These are phyloP conservation scores for Etheostoma nigrum DNA, from an alignment of 2,797 vertebrate genomes.

Conservation along the genomic window DNA sequence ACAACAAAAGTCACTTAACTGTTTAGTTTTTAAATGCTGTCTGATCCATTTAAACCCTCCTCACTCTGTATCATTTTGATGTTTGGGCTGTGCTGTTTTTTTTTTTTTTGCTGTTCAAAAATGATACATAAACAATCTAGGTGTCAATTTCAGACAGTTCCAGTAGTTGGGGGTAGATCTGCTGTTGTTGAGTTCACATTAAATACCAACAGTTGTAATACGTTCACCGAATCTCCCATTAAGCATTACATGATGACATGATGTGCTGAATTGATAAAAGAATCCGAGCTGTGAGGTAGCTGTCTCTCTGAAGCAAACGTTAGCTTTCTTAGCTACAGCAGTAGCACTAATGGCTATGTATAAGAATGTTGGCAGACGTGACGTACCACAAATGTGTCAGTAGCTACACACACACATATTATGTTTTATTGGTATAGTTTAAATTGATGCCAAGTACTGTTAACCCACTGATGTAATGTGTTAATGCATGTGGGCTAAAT, in stretches of 20 bases:
- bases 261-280: not conserved
- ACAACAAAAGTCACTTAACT: not conserved
- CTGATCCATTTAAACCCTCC: not conserved
- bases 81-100: not conserved
- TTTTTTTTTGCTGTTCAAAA: not conserved
- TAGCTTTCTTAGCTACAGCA: not conserved
- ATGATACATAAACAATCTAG: not conserved
- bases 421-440: not conserved
- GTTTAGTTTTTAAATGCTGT: conserved; percentile 2
- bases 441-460: not conserved
- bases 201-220: not conserved
- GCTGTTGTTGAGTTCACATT: not conserved
- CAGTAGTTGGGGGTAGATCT: not conserved
- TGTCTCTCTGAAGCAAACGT: not conserved
- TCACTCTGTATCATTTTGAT: not conserved
- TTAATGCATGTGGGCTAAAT: not conserved
- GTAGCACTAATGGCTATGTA: not conserved
- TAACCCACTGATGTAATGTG: not conserved
- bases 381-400: not conserved
- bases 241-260: not conserved
- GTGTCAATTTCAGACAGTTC: not conserved
- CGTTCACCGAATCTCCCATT: not conserved
- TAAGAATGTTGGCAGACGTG: not conserved
- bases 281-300: not conserved
- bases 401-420: not conserved